Evolutionary conservation across 2,797 vertebrate genomes (phyloP), one percentile per base, ranked within the genome.

Genomic region (Etheostoma nigrum): DNA sequence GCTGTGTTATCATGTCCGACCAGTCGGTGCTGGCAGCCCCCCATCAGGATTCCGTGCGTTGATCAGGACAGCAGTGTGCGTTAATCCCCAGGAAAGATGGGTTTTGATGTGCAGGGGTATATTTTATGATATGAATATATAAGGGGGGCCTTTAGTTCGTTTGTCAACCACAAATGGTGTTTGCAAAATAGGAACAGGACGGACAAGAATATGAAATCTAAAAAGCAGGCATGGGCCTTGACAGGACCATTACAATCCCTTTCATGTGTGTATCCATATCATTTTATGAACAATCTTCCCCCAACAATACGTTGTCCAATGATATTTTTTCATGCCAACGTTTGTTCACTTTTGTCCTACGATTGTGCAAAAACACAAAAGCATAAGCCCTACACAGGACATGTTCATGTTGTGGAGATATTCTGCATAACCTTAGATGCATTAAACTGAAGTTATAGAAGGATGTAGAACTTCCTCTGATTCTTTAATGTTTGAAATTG

Each of bases 1-100:
- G 75, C 83, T 79, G 74, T 30, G 82, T 86, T 90, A 83, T 92
- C 79, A 55, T 67, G 71, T 85, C 73, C 49, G 12, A 72, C 74
- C 82, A 79, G 82, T 82, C 14, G 15, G 27, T 62, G 78, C 47
- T 18, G 57, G 57, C 27, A 16, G 65, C 73, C 75, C 63, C 82
- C 81, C 82, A 80, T 86, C 81, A 82, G 70, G 74, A 85, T 70
- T 79, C 70, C 66, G 21, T 23, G 21, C 21, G 21, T 23, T 23
- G 1, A 84, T 83, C 80, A 85, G 30, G 67, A 69, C 82, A 51
- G 64, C 70, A 16, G 63, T 52, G 75, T 16, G 19, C 51, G 42
- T 66, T 88, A 85, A 89, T 91, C 85, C 81, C 54, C 18, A 69
- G 25, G 58, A 85, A 58, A 79, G 74, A 81, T 79, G 51, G 30